Conservation (phyloP, 2,888 invertebrate species). For the Endotricha flammealis region DNA sequence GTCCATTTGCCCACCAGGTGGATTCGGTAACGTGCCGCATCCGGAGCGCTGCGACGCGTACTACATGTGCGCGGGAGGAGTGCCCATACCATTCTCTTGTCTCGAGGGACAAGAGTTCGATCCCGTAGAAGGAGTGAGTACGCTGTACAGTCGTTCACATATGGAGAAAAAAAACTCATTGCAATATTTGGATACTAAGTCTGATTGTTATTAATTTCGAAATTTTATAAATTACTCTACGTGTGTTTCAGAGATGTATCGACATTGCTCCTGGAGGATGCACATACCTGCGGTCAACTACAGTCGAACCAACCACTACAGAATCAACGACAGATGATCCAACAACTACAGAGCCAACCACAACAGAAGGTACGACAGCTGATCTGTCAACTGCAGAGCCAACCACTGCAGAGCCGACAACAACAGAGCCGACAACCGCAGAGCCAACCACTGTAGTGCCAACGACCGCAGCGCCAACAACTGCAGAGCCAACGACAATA, state of each 20-base stretch:
- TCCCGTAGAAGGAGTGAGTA: constrained; percentile 20
- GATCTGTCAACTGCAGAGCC: neutral
- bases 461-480: constrained; percentile 4
- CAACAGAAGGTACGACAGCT: constrained; percentile 1
- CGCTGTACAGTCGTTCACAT: no score
- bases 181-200: no score
- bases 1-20: constrained; percentile 5
- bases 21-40: constrained; percentile 11
- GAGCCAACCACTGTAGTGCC: neutral
- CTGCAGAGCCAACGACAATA: constrained; percentile 3
- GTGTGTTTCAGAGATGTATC: constrained; percentile 22
- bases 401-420: neutral
- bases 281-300: neutral
- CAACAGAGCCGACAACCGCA: neutral
- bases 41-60: constrained; percentile 29
- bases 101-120: constrained; percentile 32
- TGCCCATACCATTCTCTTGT: constrained; percentile 25
- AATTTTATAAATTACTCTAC: neutral
- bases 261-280: neutral
- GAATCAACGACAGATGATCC: neutral
- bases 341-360: constrained; percentile 1
- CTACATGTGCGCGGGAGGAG: constrained; percentile 30
- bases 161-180: no score
- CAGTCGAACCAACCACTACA: constrained; percentile 1
- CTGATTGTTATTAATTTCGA: no score